A percentile compares a stretch with the other conserved stretches of the same genome.
Evolutionary conservation across 2,113 vertebrate genomes (phyloP).

Genomic region (Labeo rohita): DNA sequence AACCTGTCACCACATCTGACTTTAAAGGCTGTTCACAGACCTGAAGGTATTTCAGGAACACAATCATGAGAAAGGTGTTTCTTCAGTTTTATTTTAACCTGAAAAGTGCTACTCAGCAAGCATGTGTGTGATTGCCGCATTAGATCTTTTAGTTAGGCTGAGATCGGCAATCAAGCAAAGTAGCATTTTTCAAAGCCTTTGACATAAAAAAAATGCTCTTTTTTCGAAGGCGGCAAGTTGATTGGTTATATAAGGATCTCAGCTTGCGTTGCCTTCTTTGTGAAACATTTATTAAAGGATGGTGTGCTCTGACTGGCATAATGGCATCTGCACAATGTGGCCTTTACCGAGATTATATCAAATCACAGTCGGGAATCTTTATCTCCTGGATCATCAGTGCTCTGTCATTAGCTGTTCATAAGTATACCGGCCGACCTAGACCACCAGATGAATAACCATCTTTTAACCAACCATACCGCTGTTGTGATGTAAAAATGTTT

Average conservation of each 20-base stretch:
- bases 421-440: neutral
- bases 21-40: neutral
- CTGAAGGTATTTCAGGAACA: neutral
- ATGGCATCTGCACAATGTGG: neutral
- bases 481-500: neutral
- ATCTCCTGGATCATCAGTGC: slow-evolving; percentile 16
- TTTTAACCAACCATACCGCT: neutral
- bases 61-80: neutral
- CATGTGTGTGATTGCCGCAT: neutral
- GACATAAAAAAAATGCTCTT: neutral
- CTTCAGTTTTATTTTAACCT: neutral
- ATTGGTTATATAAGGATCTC: slow-evolving; percentile 8
- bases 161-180: neutral
- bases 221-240: neutral
- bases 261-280: neutral
- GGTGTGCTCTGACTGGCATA: neutral
- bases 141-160: neutral
- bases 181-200: neutral
- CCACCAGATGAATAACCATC: neutral
- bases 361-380: slow-evolving; percentile 10
- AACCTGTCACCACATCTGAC: neutral
- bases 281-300: slow-evolving; percentile 1
- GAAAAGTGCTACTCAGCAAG: neutral
- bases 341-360: slow-evolving; percentile 15
- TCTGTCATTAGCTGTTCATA: slow-evolving; percentile 30